phyloP scores from a whole-genome alignment of 2,113 vertebrate species.

The Pithys albifrons region DNA sequence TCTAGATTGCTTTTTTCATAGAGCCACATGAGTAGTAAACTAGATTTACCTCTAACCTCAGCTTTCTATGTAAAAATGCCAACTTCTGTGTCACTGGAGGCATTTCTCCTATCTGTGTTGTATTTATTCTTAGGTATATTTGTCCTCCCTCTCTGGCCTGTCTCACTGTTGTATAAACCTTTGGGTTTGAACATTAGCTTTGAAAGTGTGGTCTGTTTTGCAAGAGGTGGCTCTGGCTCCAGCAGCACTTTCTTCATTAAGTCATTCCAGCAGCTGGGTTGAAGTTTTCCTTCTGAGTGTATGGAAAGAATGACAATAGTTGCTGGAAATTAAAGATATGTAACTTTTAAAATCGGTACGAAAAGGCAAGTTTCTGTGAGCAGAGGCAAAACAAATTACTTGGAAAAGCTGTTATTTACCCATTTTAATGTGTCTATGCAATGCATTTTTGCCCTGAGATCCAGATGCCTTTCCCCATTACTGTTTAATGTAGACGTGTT shows the following conservation, averaged over 20 bases:
- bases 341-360: not conserved
- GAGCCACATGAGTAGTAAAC: not conserved
- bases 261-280: not conserved
- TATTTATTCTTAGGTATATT: not conserved
- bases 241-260: not conserved
- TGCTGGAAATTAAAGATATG: not conserved
- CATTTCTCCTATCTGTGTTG: not conserved
- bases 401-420: not conserved
- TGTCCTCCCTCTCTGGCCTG: not conserved
- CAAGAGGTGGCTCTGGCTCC: not conserved
- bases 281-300: constrained; percentile 7
- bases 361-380: not conserved
- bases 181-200: not conserved
- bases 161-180: not conserved
- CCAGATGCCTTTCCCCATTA: not conserved
- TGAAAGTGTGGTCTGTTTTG: not conserved
- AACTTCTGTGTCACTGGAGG: not conserved
- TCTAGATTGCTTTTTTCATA: not conserved
- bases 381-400: not conserved
- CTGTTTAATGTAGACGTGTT: not conserved
- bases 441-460: not conserved
- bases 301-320: constrained; percentile 19
- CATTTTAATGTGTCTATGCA: not conserved
- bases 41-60: not conserved
- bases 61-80: not conserved